Evolutionary conservation across 2,888 invertebrate species (phyloP).

Genomic region (Mythimna pallens): DNA sequence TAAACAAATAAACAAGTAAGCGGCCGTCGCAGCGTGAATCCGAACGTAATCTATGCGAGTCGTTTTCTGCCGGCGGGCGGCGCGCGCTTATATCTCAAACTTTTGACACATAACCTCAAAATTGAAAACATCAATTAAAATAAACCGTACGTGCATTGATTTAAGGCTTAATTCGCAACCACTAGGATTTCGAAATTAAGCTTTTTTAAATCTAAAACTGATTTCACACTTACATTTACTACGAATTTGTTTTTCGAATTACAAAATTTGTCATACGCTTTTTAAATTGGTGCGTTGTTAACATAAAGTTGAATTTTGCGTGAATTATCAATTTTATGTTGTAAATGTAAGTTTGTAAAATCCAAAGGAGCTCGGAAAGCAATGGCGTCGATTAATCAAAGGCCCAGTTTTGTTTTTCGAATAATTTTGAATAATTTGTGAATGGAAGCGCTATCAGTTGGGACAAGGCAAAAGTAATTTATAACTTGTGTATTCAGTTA

Average conservation of each 20-base stretch:
- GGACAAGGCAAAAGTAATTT: constrained; percentile 78
- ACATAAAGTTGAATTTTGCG: constrained; percentile 59
- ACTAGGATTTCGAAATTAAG: constrained; percentile 27
- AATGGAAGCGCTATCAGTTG: constrained; percentile 79
- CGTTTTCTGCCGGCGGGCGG: constrained; percentile 80
- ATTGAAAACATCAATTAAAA: constrained; percentile 52
- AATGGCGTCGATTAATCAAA: constrained; percentile 82
- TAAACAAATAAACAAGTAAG: constrained; percentile 81
- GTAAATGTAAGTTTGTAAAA: constrained; percentile 62
- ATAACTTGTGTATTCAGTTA: constrained; percentile 79
- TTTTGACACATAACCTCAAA: constrained; percentile 80
- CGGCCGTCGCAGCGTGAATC: constrained; percentile 85
- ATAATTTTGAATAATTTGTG: constrained; percentile 86
- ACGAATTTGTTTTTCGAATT: constrained; percentile 62
- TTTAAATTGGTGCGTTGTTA: constrained; percentile 40
- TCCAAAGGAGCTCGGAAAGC: constrained; percentile 72
- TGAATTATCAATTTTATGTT: constrained; percentile 13
- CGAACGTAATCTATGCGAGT: constrained; percentile 82
- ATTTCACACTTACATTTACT: constrained; percentile 73
- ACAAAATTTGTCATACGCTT: constrained; percentile 39
- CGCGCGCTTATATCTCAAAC: constrained; percentile 77
- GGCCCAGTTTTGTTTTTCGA: constrained; percentile 77
- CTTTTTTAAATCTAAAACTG: constrained; percentile 62
- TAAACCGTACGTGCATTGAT: constrained; percentile 43
- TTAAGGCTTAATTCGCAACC: constrained; percentile 59